Percentiles rank a stretch among this genome's conserved stretches.
phyloP scores from a whole-genome alignment of 1,140 invertebrate genomes.

The Thalassaphorura encarpata region DNA sequence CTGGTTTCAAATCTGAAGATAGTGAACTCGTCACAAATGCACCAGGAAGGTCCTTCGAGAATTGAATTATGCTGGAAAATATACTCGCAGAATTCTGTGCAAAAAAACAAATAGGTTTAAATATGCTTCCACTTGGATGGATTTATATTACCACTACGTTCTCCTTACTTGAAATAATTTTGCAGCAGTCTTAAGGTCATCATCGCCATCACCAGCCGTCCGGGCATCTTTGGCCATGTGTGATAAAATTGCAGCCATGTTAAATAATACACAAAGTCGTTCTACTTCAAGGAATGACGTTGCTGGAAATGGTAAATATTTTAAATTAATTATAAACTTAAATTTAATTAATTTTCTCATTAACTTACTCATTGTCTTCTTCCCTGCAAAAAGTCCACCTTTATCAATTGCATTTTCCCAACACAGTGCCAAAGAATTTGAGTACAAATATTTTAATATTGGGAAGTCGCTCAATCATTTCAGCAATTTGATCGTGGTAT shows the following conservation, averaged over 20 bases:
- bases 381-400: conserved; percentile 82
- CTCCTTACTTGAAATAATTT: conserved; percentile 74
- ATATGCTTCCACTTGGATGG: too few relatives aligned
- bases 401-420: conserved; percentile 99
- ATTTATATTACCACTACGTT: too few relatives aligned
- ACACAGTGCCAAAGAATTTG: conserved; percentile 95
- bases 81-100: conserved; percentile 82
- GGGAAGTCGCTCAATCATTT: conserved; percentile 80
- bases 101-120: conserved; percentile 32
- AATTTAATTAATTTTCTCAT: background rate
- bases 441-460: conserved; percentile 83
- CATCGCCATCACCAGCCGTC: conserved; percentile 69
- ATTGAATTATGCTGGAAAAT: conserved; percentile 75
- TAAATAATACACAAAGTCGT: conserved; percentile 90
- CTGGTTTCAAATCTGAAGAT: conserved; percentile 87
- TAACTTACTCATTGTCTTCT: conserved; percentile 80
- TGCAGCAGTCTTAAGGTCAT: conserved; percentile 86
- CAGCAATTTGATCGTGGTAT: conserved; percentile 94
- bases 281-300: conserved; percentile 79
- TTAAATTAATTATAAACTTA: background rate
- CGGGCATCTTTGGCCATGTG: conserved; percentile 79
- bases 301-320: conserved; percentile 46
- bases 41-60: conserved; percentile 72
- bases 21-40: conserved; percentile 86
- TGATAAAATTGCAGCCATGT: conserved; percentile 89